Base-by-base conservation (phyloP, 2,113 vertebrate species). In the Daboia siamensis region DNA sequence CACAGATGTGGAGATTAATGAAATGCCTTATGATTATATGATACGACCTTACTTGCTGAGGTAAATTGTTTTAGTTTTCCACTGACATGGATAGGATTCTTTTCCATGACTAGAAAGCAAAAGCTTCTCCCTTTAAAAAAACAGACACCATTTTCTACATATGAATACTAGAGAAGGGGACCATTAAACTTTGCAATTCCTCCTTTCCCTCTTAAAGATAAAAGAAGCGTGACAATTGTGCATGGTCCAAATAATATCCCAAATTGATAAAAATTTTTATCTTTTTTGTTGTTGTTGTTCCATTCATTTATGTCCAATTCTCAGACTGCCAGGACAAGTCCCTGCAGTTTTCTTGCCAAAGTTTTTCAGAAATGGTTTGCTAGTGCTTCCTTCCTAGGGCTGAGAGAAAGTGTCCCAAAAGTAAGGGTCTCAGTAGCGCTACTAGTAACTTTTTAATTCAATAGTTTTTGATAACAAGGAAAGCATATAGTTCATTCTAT, bases 21-120 rank as follows among this genome's bases (percentile, higher is more conserved):
- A 97, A 97, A 97, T 96, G 91, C 94, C 90, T 96, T 94, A 94
- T 92, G 95, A 97, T 94, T 95, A 96, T 95, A 96, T 95, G 96
- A 97, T 97, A 95, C 95, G 92, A 96, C 96, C 95, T 95, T 93
- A 94, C 95, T 96, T 95, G 95, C 96, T 95, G 96, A 97, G 92
- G 95, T 96, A 96, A 97, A 97, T 96, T 96, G 96, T 96, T 97
- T 96, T 94, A 96, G 95, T 96, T 98, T 97, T 97, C 96, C 96
- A 97, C 89, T 93, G 94, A 90, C 96, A 97, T 96, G 96, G 95
- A 95, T 92, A 93, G 90, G 94, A 97, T 96, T 96, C 96, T 97
- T 97, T 89, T 92, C 91, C 96, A 95, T 91, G 94, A 94, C 95
- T 94, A 88, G 74, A 96, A 94, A 74, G 92, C 93, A 94, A 97